Base-by-base conservation (phyloP, 2,113 vertebrate species). In the Psilopogon haemacephalus region DNA sequence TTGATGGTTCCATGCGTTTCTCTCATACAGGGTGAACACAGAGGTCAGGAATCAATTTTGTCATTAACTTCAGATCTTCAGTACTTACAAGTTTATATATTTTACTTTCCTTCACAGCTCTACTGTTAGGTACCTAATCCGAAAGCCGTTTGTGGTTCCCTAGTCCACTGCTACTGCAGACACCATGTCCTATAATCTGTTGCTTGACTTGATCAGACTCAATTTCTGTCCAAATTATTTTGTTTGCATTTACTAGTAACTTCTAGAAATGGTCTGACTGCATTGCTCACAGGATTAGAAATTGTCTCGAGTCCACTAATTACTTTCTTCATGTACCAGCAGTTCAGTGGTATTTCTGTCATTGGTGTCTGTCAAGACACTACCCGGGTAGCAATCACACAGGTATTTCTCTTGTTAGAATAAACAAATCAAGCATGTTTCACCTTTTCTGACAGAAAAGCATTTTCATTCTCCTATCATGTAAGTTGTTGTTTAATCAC, bases 321-420 rank as follows among this genome's bases (percentile, higher is more conserved):
- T 28, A 38, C n/a, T 79, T 60, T 69, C 38, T 42, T 64, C 42
- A 5, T 3, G 24, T 44, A 42, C 35, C n/a, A 59, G 3, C 42
- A 4, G 44, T 70, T 42, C 2, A 9, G 28, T n/a, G 62, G 1
- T 35, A 67, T 70, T 64, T 64, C 37, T 72, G 64, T 70, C 33
- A 2, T 9, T 27, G 42, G 17, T 60, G 44, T 27, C 44, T 0
- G 0, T 27, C 10, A 30, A 9, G 67, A 54, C 15, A 0, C 5
- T 46, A 21, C 48, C 32, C 35, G 46, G 9, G 48, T 27, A 78
- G 37, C 26, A 42, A 4, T 84, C 2, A 0, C 11, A 13, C 26
- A 65, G 18, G 30, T 59, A 2, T 15, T 60, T 42, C 24, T 76
- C 73, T 24, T 48, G 27, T 67, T 63, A 17, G 7, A 44, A 30